Base-by-base conservation (phyloP, 2,888 invertebrate genomes). In the Sinelater perroti region DNA sequence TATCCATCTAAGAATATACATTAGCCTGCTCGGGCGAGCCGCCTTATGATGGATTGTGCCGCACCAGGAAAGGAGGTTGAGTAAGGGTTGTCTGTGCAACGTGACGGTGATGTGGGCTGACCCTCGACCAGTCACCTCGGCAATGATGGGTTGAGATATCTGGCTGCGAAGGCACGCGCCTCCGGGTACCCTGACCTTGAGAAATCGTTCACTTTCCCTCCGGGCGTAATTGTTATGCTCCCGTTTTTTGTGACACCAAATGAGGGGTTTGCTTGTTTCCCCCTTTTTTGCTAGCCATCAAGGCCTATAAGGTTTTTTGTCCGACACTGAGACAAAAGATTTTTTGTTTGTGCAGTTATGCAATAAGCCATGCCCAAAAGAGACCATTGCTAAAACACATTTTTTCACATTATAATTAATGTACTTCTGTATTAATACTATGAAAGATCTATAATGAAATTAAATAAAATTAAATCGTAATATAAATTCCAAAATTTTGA, bases 1-100 rank as follows among this genome's bases (percentile, higher is more conserved):
- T 70, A 69, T 66, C 64, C 66, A 69, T 69, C 67, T 66, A 65
- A 65, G 59, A 66, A 60, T 56, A 63, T 64, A 64, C 60, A 68
- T 67, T 67, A 66, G 63, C 49, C 44, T 59, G 59, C 49, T 47
- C 44, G 30, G 42, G 42, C 36, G 56, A 56, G 30, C 51, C 46
- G 42, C 56, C 46, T 49, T 58, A 54, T 58, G 58, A 58, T 58
- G 54, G 54, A 58, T 58, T 58, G 54, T 49, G 45, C 54, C 52
- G 58, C 53, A 21, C 24, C 36, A 24, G 10, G 44, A 47, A 52
- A 46, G 49, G n/a, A 58, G 54, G 21, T 44, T 46, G 53, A 54
- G 44, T 56, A 56, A 56, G 56, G 56, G 56, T 56, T 56, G 56
- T 56, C 51, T 56, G 18, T 46, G 38, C 16, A 45, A 50, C 44